These are phyloP conservation scores for Chamaetylas fuelleborni DNA, from an alignment of 2,113 vertebrate species.

Conservation along the genomic window DNA sequence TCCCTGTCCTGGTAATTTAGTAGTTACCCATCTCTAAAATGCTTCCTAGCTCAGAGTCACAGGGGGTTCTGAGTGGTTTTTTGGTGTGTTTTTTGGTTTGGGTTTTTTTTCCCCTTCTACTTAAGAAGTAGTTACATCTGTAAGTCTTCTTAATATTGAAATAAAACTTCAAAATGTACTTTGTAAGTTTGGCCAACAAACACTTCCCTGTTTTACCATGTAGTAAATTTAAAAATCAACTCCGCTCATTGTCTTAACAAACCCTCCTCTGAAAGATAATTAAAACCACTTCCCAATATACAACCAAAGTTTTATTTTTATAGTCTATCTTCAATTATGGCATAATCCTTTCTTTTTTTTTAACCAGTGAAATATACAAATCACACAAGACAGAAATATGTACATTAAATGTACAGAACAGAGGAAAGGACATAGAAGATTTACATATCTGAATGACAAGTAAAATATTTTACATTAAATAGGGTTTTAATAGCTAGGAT, in stretches of 20 bases:
- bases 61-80: background rate
- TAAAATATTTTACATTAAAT: conserved; percentile 88
- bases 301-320: conserved; percentile 83
- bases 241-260: conserved; percentile 52
- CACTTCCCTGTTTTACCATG: conserved; percentile 32
- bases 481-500: conserved; percentile 78
- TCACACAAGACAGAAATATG: conserved; percentile 82
- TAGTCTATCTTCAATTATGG: conserved; percentile 81
- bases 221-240: conserved; percentile 55
- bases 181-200: conserved; percentile 35
- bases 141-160: conserved; percentile 26
- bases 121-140: conserved; percentile 38
- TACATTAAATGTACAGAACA: conserved; percentile 85
- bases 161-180: conserved; percentile 49
- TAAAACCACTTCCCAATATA: conserved; percentile 81
- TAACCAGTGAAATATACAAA: conserved; percentile 85
- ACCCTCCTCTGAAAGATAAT: conserved; percentile 70
- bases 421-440: conserved; percentile 77
- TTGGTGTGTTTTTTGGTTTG: background rate
- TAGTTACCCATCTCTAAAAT: conserved; percentile 10
- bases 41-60: background rate
- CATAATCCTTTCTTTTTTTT: conserved; percentile 74
- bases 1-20: background rate
- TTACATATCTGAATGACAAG: conserved; percentile 82
- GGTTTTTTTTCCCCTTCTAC: fast-evolving